These are phyloP conservation scores for Chrysomela aeneicollis DNA, from an alignment of 2,888 invertebrate species.

Conservation along the genomic window DNA sequence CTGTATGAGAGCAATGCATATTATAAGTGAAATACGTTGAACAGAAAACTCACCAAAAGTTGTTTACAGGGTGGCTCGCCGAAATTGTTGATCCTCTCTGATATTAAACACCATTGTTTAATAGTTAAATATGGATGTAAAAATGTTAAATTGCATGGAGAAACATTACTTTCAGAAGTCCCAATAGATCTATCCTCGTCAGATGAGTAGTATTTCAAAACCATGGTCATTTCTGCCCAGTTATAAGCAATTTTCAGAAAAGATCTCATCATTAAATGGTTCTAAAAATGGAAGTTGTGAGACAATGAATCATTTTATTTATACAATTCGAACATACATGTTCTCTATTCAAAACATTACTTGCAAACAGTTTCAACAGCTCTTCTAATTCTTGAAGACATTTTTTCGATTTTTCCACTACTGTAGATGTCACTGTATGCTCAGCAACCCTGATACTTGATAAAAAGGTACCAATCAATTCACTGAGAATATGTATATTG, in stretches of 20 bases:
- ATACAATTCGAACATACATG: conserved; percentile 51
- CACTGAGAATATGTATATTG: conserved; percentile 53
- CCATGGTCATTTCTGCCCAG: conserved; percentile 57
- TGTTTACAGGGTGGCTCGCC: conserved; percentile 56
- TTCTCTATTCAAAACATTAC: conserved; percentile 52
- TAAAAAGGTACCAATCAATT: conserved; percentile 51
- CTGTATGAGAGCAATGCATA: too few species aligned
- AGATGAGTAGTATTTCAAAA: conserved; percentile 52
- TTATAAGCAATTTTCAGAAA: conserved; percentile 55
- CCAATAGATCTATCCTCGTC: conserved; percentile 44
- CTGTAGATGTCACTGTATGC: conserved; percentile 50
- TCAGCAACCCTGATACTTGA: conserved; percentile 55
- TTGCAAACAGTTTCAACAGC: conserved; percentile 53
- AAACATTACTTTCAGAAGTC: conserved; percentile 46
- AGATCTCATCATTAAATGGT: conserved; percentile 54
- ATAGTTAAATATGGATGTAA: conserved; percentile 56
- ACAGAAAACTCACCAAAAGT: conserved; percentile 46
- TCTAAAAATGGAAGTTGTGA: conserved; percentile 47
- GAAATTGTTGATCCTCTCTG: conserved; percentile 59
- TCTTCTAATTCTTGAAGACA: conserved; percentile 53
- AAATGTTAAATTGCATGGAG: conserved; percentile 54
- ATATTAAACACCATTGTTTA: conserved; percentile 57
- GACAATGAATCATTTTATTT: background rate
- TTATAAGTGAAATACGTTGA: background rate
- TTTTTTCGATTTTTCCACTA: conserved; percentile 53